Percentiles rank a stretch among this genome's conserved stretches.
Conservation (phyloP, 1,140 invertebrate species). For the Drosophila murphyi region DNA sequence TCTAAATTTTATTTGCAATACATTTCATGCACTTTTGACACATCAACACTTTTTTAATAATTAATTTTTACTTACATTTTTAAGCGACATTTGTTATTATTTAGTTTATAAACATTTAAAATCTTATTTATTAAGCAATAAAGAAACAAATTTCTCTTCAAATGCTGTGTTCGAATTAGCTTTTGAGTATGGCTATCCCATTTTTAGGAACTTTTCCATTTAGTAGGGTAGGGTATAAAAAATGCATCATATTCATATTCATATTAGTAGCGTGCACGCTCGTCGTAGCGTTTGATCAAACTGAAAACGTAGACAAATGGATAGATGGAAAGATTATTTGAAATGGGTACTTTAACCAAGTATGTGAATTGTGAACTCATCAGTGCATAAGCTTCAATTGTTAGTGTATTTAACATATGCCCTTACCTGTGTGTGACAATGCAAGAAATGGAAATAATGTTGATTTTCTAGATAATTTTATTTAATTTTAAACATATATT, state of each 20-base stretch:
- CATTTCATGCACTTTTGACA: slow-evolving; percentile 34
- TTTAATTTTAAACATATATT: slow-evolving; percentile 4
- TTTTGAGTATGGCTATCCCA: too few species aligned
- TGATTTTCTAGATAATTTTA: background rate
- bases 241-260: background rate
- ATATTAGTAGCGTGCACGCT: slow-evolving; percentile 57
- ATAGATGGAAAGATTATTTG: slow-evolving; percentile 8
- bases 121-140: background rate
- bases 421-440: background rate
- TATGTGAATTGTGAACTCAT: slow-evolving; percentile 5
- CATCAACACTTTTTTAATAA: slow-evolving; percentile 28
- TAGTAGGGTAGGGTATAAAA: background rate
- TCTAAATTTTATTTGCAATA: slow-evolving; percentile 28
- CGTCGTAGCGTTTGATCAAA: slow-evolving; percentile 55
- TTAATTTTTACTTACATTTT: slow-evolving; percentile 17
- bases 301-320: slow-evolving; percentile 44
- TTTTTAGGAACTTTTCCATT: too few species aligned
- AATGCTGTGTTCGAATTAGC: background rate
- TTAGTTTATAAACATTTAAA: slow-evolving; percentile 10
- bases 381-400: background rate
- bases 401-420: background rate
- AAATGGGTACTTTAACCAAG: background rate
- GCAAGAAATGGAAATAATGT: background rate
- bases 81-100: background rate
- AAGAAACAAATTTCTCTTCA: slow-evolving; percentile 6